These are phyloP conservation scores for Drosophila guanche DNA, from an alignment of 1,140 invertebrate species.

Conservation along the genomic window DNA sequence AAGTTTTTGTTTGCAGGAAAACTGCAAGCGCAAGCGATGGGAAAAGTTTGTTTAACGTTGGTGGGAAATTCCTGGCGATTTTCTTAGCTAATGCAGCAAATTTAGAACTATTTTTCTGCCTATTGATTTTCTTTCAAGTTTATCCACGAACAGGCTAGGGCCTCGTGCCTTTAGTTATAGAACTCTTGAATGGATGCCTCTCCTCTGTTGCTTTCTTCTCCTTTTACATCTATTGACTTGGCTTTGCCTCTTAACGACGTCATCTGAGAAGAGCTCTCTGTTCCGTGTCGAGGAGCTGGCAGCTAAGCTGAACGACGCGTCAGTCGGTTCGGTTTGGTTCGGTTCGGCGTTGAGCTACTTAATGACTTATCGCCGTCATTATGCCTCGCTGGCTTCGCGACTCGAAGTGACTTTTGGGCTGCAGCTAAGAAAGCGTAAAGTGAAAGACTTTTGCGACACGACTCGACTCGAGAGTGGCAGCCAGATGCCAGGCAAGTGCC, in stretches of 20 bases:
- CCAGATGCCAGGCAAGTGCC: slow-evolving; percentile 60
- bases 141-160: slow-evolving; percentile 9
- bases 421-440: slow-evolving; percentile 73
- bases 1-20: too few relatives aligned
- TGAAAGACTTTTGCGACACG: slow-evolving; percentile 44
- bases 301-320: slow-evolving; percentile 13
- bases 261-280: slow-evolving; percentile 39
- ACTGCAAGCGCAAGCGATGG: too few relatives aligned
- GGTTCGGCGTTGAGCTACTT: slow-evolving; percentile 59
- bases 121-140: slow-evolving; percentile 30
- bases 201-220: background rate
- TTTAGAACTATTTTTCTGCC: background rate
- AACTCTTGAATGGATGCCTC: slow-evolving; percentile 22
- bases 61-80: too few relatives aligned
- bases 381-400: slow-evolving; percentile 59
- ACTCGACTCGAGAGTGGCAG: slow-evolving; percentile 35
- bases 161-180: slow-evolving; percentile 6
- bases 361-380: slow-evolving; percentile 75
- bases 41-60: too few relatives aligned
- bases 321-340: too few relatives aligned
- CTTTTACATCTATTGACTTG: slow-evolving; percentile 22
- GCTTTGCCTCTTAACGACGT: slow-evolving; percentile 32
- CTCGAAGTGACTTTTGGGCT: slow-evolving; percentile 48
- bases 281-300: slow-evolving; percentile 4
- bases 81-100: too few relatives aligned